A percentile compares a stretch with the other conserved stretches of the same genome.
phyloP scores from a whole-genome alignment of 2,113 vertebrate genomes.

The Lonchura striata region DNA sequence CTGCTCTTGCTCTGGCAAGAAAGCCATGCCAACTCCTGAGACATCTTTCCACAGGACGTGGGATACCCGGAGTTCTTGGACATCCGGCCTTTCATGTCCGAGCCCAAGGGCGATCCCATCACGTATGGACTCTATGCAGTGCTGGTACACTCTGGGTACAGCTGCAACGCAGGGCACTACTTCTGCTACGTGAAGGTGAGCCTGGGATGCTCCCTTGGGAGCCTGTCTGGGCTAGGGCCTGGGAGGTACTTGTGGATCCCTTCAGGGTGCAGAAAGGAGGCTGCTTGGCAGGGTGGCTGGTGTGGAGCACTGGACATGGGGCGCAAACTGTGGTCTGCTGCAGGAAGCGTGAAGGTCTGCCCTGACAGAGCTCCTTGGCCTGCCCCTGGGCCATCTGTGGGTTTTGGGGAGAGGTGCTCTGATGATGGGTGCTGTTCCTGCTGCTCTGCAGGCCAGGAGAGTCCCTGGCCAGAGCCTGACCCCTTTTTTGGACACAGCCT shows the following conservation, averaged over 20 bases:
- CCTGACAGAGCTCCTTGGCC: background rate
- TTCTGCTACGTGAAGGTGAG: slow-evolving; percentile 96
- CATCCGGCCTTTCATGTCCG: slow-evolving; percentile 92
- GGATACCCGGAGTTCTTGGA: slow-evolving; percentile 92
- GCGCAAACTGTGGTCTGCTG: accelerated
- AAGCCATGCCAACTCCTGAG: background rate
- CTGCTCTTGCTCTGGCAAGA: background rate
- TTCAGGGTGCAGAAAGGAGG: background rate
- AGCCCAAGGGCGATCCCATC: slow-evolving; percentile 83
- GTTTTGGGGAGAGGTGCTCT: background rate
- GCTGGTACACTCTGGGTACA: slow-evolving; percentile 94
- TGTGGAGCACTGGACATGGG: background rate
- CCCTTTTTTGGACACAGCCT: accelerated
- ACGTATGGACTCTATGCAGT: slow-evolving; percentile 90
- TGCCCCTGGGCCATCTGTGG: too few species aligned
- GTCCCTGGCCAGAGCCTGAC: background rate
- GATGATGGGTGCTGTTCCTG: accelerated
- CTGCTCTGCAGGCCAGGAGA: background rate
- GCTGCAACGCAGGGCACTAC: slow-evolving; percentile 93
- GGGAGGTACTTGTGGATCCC: background rate
- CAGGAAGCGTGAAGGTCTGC: background rate
- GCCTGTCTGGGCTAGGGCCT: background rate
- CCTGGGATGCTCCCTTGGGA: too few species aligned
- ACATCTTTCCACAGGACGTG: slow-evolving; percentile 78
- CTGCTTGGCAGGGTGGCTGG: background rate